phyloP scores from a whole-genome alignment of 2,797 vertebrate species.

The Acipenser oxyrinchus region DNA sequence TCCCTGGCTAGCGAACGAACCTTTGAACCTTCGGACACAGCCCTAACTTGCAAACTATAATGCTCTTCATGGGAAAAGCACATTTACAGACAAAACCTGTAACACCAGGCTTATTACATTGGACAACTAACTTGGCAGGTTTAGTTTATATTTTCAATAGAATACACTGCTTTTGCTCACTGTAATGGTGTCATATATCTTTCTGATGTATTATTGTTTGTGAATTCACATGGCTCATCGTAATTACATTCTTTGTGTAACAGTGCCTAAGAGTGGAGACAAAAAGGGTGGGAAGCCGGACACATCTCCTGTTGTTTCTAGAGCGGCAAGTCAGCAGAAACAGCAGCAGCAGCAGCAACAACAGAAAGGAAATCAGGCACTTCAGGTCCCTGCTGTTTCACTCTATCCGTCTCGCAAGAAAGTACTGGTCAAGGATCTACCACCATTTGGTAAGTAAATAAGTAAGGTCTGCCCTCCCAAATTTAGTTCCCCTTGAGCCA shows the following conservation, averaged over 20 bases:
- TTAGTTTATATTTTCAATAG: too few species aligned
- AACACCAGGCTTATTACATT: too few species aligned
- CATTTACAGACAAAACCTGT: too few species aligned
- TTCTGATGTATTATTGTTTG: too few species aligned
- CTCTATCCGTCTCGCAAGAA: slow-evolving; percentile 93
- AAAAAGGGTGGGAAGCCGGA: slow-evolving; percentile 80
- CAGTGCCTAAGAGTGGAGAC: slow-evolving; percentile 88
- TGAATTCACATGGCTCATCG: too few species aligned
- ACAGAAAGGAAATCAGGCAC: slow-evolving; percentile 73
- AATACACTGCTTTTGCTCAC: too few species aligned
- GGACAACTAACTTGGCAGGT: too few species aligned
- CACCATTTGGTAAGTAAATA: slow-evolving; percentile 84
- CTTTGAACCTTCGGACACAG: too few species aligned
- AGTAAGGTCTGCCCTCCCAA: background rate
- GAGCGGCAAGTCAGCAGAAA: slow-evolving; percentile 82
- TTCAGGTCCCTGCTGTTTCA: slow-evolving; percentile 86
- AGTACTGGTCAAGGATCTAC: slow-evolving; percentile 90
- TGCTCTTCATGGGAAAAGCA: too few species aligned
- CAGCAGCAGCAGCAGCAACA: slow-evolving; percentile 61
- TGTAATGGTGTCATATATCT: too few species aligned
- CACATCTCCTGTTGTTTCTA: slow-evolving; percentile 84
- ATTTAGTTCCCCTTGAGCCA: background rate
- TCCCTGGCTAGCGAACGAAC: too few species aligned
- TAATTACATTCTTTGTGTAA: background rate
- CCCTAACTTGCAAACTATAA: too few species aligned